phyloP scores from a whole-genome alignment of 1,140 invertebrate species.

The Cotesia vestalis region DNA sequence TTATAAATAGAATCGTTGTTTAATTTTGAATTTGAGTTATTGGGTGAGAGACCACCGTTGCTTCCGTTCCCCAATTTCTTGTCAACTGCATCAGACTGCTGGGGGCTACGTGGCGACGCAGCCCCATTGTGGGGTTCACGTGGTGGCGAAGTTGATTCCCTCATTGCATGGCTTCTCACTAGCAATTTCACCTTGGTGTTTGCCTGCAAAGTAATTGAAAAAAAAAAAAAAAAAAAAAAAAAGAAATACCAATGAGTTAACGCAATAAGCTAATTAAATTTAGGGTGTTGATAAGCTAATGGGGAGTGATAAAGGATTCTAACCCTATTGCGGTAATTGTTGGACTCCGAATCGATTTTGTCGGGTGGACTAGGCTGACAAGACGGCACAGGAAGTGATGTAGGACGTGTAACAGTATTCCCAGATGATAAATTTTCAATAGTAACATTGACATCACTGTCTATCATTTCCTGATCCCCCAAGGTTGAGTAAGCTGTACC shows the following conservation, averaged over 20 bases:
- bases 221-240: background rate
- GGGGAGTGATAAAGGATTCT: slow-evolving; percentile 26
- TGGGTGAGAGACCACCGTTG: slow-evolving; percentile 48
- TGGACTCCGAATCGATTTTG: slow-evolving; percentile 51
- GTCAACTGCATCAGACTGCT: slow-evolving; percentile 48
- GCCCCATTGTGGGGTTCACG: slow-evolving; percentile 71
- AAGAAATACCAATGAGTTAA: background rate
- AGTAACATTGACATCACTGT: slow-evolving; percentile 53
- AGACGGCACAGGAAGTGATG: slow-evolving; percentile 38
- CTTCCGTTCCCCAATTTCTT: slow-evolving; percentile 47
- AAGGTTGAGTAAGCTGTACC: slow-evolving; percentile 48
- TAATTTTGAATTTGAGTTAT: slow-evolving; percentile 45
- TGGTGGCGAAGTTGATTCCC: slow-evolving; percentile 86
- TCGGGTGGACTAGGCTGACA: slow-evolving; percentile 50
- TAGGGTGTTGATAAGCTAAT: no score
- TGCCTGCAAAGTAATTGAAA: slow-evolving; percentile 53
- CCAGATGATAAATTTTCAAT: slow-evolving; percentile 42
- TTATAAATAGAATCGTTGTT: slow-evolving; percentile 62
- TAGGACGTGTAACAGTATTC: slow-evolving; percentile 42
- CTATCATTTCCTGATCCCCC: slow-evolving; percentile 60
- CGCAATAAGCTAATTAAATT: background rate
- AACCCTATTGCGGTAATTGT: slow-evolving; percentile 62
- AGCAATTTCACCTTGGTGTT: slow-evolving; percentile 84
- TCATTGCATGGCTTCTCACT: slow-evolving; percentile 87
- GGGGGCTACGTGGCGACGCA: slow-evolving; percentile 56